Evolutionary conservation across 2,888 invertebrate genomes (phyloP), one percentile per base, ranked within the genome.

Genomic region (Thymelicus lineola): DNA sequence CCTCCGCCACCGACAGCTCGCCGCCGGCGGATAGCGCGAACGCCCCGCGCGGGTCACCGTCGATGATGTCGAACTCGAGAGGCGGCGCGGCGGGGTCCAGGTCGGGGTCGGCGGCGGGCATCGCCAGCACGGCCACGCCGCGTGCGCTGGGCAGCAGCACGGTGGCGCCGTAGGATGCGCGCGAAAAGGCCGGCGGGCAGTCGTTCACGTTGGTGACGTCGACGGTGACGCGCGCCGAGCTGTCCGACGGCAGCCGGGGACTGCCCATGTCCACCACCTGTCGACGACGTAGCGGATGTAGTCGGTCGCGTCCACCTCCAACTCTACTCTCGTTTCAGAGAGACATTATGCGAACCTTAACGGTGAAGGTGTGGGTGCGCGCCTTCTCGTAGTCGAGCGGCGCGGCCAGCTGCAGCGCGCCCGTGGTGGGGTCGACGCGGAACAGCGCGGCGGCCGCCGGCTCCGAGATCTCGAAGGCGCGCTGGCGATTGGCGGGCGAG

Each of bases 401-500:
- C 78, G 96, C 95, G 42, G 96, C 95, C 0, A 97, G 96, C 78
- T 96, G 95, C 74, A 99, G 96, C 53, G 98, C 97, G 66, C 98
- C 98, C 5, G 98, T 98, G 76, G 96, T 97, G 60, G 97, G 95
- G 88, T 98, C 98, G 73, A 98, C 96, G 83, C 96, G 96, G 89
- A 98, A 98, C 82, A 96, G 96, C 76, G 95, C 95, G 74, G 96
- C 95, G 1, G 97, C 97, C 73, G 95, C 90, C 66, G 96, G 96
- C 86, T 98, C 97, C 68, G 97, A 94, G 75, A 99, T 97, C 84
- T 97, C 97, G 89, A 97, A 99, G 79, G 96, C 95, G 71, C 99
- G 94, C 76, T 97, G 94, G 36, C 97, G 97, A 91, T 99, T 97
- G 62, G 97, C 94, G 80, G 98, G 97, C 53, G 97, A 97, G 93